Evolutionary conservation across 30 jellyfish, hydroid and myxozoan species (phyloP).

Genomic region (Aurelia sp.): DNA sequence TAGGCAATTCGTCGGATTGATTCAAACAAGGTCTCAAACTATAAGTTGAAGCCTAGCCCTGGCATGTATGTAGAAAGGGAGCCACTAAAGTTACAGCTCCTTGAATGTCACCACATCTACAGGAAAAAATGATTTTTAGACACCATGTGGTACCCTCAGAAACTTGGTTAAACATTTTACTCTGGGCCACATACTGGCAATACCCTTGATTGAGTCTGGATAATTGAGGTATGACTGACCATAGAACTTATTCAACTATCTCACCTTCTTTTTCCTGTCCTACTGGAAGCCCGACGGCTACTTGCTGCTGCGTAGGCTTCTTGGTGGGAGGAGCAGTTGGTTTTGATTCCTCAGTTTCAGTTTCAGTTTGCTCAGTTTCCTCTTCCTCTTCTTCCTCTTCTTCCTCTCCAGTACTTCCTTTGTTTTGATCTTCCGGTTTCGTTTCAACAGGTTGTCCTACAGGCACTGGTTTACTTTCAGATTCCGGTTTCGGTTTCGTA

Average conservation of each 20-base stretch:
- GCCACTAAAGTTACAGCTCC: no score
- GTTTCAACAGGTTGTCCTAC: conserved; percentile 1
- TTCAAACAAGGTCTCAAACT: no score
- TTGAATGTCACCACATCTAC: no score
- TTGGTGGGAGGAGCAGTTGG: conserved; percentile 3
- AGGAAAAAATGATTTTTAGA: no score
- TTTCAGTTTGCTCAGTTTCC: conserved; percentile 28
- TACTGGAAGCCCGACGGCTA: conserved; percentile 5
- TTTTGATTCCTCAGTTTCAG: conserved; percentile 20
- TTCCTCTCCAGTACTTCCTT: neutral
- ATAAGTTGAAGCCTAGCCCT: no score
- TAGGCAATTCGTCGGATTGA: no score
- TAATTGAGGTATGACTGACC: no score
- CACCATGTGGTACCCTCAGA: no score
- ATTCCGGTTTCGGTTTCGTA: conserved; percentile 8
- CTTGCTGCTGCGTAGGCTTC: conserved; percentile 4
- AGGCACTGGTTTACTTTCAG: neutral
- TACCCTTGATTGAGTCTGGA: no score
- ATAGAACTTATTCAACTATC: neutral
- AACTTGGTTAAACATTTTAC: no score
- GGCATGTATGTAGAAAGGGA: no score
- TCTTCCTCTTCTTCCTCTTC: conserved; percentile 24
- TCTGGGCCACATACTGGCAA: no score
- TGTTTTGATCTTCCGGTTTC: conserved; percentile 30
- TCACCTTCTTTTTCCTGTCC: conserved; percentile 15